phyloP scores from a whole-genome alignment of 2,113 vertebrate species.

The Nycticorax nycticorax region DNA sequence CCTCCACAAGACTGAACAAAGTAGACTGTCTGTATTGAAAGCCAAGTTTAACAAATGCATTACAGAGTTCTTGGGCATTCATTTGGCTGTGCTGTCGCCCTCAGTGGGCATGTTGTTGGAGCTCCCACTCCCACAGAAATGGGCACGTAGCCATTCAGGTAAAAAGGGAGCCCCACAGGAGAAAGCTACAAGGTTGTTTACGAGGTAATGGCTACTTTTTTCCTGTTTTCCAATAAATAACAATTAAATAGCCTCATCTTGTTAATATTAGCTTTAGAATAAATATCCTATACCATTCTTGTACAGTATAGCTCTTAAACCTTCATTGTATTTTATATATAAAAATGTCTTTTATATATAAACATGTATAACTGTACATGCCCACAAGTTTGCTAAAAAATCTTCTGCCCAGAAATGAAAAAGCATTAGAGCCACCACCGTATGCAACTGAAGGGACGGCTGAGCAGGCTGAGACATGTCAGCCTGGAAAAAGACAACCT shows the following conservation, averaged over 20 bases:
- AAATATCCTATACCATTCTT: background rate
- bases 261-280: background rate
- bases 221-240: background rate
- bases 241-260: background rate
- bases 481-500: background rate
- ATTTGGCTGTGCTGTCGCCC: background rate
- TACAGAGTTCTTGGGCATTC: background rate
- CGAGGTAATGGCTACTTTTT: background rate
- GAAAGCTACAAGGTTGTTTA: background rate
- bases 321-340: background rate
- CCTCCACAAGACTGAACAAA: background rate
- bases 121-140: background rate
- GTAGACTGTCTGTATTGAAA: background rate
- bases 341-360: background rate
- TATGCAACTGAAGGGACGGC: background rate
- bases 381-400: background rate
- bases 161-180: background rate
- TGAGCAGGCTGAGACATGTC: background rate
- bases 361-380: rapidly evolving
- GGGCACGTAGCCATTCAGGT: background rate
- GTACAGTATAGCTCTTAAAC: background rate
- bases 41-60: background rate
- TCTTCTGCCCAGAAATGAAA: background rate
- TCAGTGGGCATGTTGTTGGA: background rate
- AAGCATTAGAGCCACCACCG: background rate